These are phyloP conservation scores for Lamprotornis superbus DNA, from an alignment of 2,113 vertebrate genomes.

Conservation along the genomic window DNA sequence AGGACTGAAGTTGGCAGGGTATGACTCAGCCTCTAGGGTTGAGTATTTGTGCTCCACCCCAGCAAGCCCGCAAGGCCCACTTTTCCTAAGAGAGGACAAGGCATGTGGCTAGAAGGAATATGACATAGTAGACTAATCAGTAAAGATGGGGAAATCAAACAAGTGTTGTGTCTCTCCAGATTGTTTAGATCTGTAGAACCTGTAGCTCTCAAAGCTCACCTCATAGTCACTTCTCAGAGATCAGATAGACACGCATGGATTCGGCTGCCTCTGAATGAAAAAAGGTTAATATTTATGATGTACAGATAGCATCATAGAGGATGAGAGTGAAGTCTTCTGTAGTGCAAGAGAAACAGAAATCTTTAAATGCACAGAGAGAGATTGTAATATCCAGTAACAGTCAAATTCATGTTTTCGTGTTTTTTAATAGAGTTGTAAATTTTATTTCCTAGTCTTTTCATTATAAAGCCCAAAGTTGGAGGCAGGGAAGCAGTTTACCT, in stretches of 20 bases:
- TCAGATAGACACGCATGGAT: not conserved
- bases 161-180: not conserved
- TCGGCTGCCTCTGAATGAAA: not conserved
- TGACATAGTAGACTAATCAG: not conserved
- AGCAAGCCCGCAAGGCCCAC: not conserved
- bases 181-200: not conserved
- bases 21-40: not conserved
- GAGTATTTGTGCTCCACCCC: not conserved
- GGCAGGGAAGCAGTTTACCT: not conserved
- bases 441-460: not conserved
- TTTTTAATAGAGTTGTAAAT: not conserved
- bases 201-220: not conserved
- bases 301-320: not conserved
- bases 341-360: not conserved
- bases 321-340: not conserved
- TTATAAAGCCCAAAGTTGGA: not conserved
- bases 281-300: not conserved
- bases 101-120: not conserved
- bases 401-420: not conserved
- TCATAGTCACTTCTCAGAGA: not conserved
- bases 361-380: fast-evolving
- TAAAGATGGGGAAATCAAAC: not conserved
- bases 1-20: not conserved
- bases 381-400: not conserved
- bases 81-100: not conserved